phyloP scores from a whole-genome alignment of 1,140 invertebrate genomes.

The Nylanderia fulva region DNA sequence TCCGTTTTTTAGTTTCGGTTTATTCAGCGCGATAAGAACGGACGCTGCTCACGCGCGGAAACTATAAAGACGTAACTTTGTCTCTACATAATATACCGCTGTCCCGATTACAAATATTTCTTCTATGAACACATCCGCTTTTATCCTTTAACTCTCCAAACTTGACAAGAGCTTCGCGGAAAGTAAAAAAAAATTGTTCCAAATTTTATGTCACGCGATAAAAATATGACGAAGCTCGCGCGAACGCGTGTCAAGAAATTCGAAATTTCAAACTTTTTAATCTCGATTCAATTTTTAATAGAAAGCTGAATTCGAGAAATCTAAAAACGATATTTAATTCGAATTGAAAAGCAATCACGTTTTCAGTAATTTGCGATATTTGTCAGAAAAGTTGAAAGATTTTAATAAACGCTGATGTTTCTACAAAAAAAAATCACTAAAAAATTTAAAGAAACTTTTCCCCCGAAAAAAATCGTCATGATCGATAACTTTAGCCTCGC shows the following conservation, averaged over 20 bases:
- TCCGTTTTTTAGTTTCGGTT: slow-evolving; percentile 75
- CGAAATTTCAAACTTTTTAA: neutral
- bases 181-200: neutral
- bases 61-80: slow-evolving; percentile 52
- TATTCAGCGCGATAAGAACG: slow-evolving; percentile 77
- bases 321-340: neutral
- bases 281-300: neutral
- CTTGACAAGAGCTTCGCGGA: neutral
- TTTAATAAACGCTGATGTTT: neutral
- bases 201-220: neutral
- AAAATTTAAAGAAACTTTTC: slow-evolving; percentile 21
- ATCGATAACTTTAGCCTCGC: slow-evolving; percentile 19
- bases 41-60: slow-evolving; percentile 37
- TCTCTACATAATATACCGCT: neutral
- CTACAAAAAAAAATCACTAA: neutral
- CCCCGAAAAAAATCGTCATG: neutral
- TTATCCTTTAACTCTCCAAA: slow-evolving; percentile 13
- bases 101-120: slow-evolving; percentile 51
- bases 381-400: neutral
- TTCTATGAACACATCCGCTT: slow-evolving; percentile 56
- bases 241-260: neutral
- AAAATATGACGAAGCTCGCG: neutral
- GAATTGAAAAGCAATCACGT: neutral
- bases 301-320: neutral
- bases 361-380: neutral